These are phyloP conservation scores for Epinephelus malabaricus DNA, from an alignment of 2,797 vertebrate species.

Conservation along the genomic window DNA sequence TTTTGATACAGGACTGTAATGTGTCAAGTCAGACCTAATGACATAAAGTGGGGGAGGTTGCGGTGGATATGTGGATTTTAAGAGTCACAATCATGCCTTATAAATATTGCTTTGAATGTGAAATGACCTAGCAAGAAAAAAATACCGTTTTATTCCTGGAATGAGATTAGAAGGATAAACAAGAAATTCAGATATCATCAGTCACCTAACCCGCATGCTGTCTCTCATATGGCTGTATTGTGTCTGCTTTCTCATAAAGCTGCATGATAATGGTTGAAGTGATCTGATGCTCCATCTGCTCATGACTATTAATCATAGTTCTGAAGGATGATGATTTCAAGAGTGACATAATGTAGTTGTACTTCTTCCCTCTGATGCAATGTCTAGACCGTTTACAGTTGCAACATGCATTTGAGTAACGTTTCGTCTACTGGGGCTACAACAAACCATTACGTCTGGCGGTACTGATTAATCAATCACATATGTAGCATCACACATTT, in stretches of 20 bases:
- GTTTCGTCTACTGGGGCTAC: background rate
- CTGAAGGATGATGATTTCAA: conserved; percentile 21
- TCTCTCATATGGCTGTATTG: conserved; percentile 24
- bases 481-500: background rate
- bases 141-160: background rate
- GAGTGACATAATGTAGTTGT: conserved; percentile 27
- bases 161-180: background rate
- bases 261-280: conserved; percentile 15
- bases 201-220: conserved; percentile 11
- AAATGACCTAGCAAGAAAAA: conserved; percentile 24
- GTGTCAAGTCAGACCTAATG: conserved; percentile 20
- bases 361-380: conserved; percentile 33
- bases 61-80: conserved; percentile 4
- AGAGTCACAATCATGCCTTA: background rate
- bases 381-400: conserved; percentile 15
- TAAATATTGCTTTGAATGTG: conserved; percentile 12
- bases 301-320: conserved; percentile 39
- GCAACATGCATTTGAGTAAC: conserved; percentile 8
- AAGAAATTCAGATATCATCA: conserved; percentile 29
- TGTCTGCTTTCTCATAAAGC: conserved; percentile 29
- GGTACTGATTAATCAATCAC: conserved; percentile 12
- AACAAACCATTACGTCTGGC: background rate
- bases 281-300: conserved; percentile 19
- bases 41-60: background rate
- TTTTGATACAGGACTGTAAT: conserved; percentile 21